These are phyloP conservation scores for Lithophane semibrunnea DNA, from an alignment of 2,888 invertebrate genomes.

Conservation along the genomic window DNA sequence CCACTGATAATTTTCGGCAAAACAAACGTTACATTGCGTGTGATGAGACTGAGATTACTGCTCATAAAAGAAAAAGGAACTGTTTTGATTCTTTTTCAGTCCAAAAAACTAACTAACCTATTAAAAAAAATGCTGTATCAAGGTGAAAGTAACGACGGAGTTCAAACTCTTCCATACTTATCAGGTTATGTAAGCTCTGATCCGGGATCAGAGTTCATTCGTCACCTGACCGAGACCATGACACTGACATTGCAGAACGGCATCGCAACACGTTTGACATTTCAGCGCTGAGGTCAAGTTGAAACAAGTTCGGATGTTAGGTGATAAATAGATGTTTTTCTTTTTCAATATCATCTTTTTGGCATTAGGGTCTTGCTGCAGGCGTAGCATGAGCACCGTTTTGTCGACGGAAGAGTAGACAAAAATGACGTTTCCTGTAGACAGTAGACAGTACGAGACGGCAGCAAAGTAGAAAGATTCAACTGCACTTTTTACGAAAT, in stretches of 20 bases:
- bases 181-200: conserved; percentile 17
- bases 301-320: conserved; percentile 11
- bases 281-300: conserved; percentile 40
- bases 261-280: conserved; percentile 22
- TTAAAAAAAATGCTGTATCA: neutral
- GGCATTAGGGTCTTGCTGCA: neutral
- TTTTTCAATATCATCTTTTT: neutral
- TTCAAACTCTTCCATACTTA: neutral
- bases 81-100: neutral
- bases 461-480: no score
- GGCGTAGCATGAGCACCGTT: no score
- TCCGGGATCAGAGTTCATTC: neutral
- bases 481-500: no score
- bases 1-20: conserved; percentile 42
- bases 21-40: conserved; percentile 34
- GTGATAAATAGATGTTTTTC: neutral
- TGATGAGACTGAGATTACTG: neutral
- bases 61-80: conserved; percentile 1
- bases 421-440: no score
- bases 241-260: conserved; percentile 46
- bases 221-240: conserved; percentile 32
- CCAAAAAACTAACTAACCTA: neutral
- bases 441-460: no score
- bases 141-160: conserved; percentile 17
- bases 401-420: no score